Evolutionary conservation across 2,113 vertebrate species (phyloP).

Genomic region (Urocolius indicus): DNA sequence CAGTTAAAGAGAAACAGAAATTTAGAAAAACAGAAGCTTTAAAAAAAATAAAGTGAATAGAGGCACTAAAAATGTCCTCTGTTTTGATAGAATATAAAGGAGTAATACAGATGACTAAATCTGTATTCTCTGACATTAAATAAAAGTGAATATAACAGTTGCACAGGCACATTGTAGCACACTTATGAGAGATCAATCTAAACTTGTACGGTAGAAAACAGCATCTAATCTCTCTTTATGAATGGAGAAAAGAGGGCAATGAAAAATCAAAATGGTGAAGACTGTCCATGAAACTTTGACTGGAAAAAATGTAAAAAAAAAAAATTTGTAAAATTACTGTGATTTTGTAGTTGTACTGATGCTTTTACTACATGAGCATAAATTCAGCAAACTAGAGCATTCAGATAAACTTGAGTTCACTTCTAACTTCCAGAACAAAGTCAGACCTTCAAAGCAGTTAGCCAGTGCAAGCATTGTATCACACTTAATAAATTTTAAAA

Average conservation of each 20-base stretch:
- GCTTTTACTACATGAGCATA: background rate
- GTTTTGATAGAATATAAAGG: background rate
- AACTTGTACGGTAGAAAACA: background rate
- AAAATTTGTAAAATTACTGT: background rate
- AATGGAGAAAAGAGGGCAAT: background rate
- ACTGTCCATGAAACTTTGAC: background rate
- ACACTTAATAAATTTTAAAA: background rate
- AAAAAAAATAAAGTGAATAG: background rate
- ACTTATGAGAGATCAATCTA: background rate
- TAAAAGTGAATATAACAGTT: background rate
- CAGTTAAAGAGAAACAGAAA: background rate
- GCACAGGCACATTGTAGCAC: background rate
- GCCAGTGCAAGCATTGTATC: too few relatives aligned
- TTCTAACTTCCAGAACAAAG: background rate
- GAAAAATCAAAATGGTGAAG: background rate
- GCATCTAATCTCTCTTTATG: background rate
- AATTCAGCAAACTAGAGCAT: background rate
- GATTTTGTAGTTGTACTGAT: background rate
- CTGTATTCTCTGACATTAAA: background rate
- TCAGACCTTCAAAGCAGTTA: background rate
- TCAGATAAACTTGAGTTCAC: background rate
- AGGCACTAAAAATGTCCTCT: background rate
- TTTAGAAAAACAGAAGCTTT: background rate
- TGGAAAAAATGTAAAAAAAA: background rate
- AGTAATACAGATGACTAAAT: background rate